Evolutionary conservation across 2,797 vertebrate genomes (phyloP).

Genomic region (Sebastes taczanowskii): DNA sequence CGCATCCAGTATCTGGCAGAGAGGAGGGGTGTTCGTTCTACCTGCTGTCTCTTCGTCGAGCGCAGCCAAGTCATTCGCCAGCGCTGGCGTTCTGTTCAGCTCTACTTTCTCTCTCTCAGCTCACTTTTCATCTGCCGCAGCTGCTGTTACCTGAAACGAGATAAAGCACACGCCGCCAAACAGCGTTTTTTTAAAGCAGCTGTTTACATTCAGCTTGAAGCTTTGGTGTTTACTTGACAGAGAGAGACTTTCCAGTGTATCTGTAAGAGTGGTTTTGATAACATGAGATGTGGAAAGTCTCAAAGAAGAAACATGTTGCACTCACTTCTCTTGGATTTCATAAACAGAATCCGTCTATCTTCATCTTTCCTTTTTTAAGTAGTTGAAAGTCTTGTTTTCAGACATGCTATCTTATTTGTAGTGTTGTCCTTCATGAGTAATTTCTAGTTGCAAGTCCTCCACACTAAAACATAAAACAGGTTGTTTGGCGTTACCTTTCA

Average conservation of each 20-base stretch:
- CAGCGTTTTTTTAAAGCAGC: background rate
- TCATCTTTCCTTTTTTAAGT: background rate
- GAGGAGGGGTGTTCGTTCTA: slow-evolving; percentile 1
- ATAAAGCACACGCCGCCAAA: background rate
- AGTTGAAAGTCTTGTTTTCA: background rate
- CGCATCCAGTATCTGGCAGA: background rate
- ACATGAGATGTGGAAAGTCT: background rate
- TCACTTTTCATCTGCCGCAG: slow-evolving; percentile 2
- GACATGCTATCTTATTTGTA: background rate
- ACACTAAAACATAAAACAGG: too few species aligned
- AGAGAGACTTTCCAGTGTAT: background rate
- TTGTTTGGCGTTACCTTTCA: too few species aligned
- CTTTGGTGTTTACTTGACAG: background rate
- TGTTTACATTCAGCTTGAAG: background rate
- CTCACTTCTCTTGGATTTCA: background rate
- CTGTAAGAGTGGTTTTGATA: background rate
- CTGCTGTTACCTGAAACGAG: slow-evolving; percentile 13
- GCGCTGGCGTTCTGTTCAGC: background rate
- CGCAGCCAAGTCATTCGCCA: slow-evolving; percentile 4
- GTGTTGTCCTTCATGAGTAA: too few species aligned
- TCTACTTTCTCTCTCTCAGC: slow-evolving; percentile 1
- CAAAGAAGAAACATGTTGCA: background rate
- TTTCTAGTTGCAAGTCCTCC: too few species aligned
- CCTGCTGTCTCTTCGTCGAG: slow-evolving; percentile 6
- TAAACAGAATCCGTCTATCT: background rate